Evolutionary conservation across 2,888 invertebrate species (phyloP).

Genomic region (Caenorhabditis afra): DNA sequence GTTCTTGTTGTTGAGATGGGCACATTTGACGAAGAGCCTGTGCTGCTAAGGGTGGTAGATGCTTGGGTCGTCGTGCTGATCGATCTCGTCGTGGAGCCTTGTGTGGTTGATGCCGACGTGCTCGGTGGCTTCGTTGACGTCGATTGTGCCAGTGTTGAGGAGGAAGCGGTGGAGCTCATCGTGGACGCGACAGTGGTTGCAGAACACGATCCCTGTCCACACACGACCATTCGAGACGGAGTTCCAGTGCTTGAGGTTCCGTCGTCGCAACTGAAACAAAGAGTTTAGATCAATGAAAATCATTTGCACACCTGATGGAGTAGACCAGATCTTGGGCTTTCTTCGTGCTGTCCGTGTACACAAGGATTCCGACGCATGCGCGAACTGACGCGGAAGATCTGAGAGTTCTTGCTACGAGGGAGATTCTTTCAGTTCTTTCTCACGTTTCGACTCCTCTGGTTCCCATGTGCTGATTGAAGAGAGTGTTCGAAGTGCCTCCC

Average conservation of each 20-base stretch:
- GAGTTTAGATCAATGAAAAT: no score
- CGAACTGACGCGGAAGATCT: slow-evolving; percentile 14
- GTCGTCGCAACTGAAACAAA: slow-evolving; percentile 14
- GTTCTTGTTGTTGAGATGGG: no score
- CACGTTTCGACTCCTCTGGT: slow-evolving; percentile 32
- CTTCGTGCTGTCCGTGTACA: background rate
- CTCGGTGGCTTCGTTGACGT: background rate
- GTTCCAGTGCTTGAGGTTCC: slow-evolving; percentile 24
- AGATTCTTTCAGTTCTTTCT: background rate
- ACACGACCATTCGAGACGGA: slow-evolving; percentile 27
- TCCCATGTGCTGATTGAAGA: slow-evolving; percentile 33
- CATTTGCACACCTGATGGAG: slow-evolving; percentile 3
- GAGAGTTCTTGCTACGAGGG: background rate
- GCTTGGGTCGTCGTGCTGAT: no score
- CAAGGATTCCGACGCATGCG: slow-evolving; percentile 32
- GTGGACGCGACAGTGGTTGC: slow-evolving; percentile 8
- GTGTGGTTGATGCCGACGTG: background rate
- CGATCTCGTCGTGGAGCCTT: no score
- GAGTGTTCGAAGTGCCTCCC: slow-evolving; percentile 37
- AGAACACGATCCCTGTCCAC: slow-evolving; percentile 37
- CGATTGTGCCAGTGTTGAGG: background rate
- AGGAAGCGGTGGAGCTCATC: background rate
- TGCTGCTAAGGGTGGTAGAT: no score
- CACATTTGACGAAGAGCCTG: no score
- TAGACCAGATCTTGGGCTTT: slow-evolving; percentile 33